Evolutionary conservation across 2,888 invertebrate species (phyloP).

Genomic region (Atethmia centrago): DNA sequence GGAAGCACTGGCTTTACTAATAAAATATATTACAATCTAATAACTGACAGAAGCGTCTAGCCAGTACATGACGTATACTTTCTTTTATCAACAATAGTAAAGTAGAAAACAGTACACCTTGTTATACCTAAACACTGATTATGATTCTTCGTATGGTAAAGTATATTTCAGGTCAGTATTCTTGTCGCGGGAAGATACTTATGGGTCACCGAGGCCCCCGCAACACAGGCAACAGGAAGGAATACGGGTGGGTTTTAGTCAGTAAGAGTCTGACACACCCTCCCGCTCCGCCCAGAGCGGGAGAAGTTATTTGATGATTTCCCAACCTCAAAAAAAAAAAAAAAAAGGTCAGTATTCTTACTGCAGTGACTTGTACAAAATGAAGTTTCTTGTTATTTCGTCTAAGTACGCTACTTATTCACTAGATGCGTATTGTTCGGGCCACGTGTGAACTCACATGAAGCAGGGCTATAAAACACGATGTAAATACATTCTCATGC

Average conservation of each 20-base stretch:
- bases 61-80: not conserved
- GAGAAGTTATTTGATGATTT: too few species aligned
- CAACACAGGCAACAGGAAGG: too few species aligned
- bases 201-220: too few species aligned
- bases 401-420: not conserved
- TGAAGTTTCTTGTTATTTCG: slow-evolving; percentile 4
- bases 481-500: slow-evolving; percentile 49
- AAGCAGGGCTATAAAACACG: slow-evolving; percentile 39
- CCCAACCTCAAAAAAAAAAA: too few species aligned
- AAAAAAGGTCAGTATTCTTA: not conserved
- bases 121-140: not conserved
- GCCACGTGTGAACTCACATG: slow-evolving; percentile 42
- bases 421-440: slow-evolving; percentile 27
- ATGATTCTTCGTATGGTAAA: not conserved
- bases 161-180: not conserved
- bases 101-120: not conserved
- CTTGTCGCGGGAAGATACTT: too few species aligned
- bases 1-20: slow-evolving; percentile 22
- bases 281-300: too few species aligned
- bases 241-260: too few species aligned
- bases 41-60: not conserved
- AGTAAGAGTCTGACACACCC: too few species aligned
- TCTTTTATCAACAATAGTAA: not conserved
- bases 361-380: slow-evolving; percentile 6
- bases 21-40: not conserved